Conservation (phyloP, 2,888 invertebrate species). For the Sphinx pinastri region DNA sequence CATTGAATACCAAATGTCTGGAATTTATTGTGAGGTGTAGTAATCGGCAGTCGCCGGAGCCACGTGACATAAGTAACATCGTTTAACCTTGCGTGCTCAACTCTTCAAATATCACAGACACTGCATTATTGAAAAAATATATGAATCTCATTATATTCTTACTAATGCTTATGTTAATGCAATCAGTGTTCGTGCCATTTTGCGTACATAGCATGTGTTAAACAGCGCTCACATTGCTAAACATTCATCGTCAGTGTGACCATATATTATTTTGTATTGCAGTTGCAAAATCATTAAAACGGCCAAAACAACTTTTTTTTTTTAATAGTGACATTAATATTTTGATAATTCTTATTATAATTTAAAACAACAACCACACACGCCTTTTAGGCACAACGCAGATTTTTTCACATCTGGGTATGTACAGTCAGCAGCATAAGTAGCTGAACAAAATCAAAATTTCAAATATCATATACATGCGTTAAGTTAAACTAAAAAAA, state of each 20-base stretch:
- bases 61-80: slow-evolving; percentile 14
- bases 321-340: not conserved
- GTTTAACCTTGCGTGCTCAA: slow-evolving; percentile 19
- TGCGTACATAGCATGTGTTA: slow-evolving; percentile 17
- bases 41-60: not conserved
- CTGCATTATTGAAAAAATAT: slow-evolving; percentile 18
- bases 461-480: too few relatives aligned
- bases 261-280: not conserved
- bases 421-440: too few relatives aligned
- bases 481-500: too few relatives aligned
- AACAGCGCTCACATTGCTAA: slow-evolving; percentile 13
- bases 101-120: slow-evolving; percentile 23
- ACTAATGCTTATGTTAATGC: slow-evolving; percentile 22
- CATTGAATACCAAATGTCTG: slow-evolving; percentile 18
- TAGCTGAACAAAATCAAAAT: too few relatives aligned
- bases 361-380: too few relatives aligned
- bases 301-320: not conserved
- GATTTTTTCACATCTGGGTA: too few relatives aligned
- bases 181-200: slow-evolving; percentile 13
- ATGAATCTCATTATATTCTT: slow-evolving; percentile 16
- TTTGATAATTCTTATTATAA: not conserved
- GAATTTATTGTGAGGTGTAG: slow-evolving; percentile 8
- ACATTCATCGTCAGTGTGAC: slow-evolving; percentile 12
- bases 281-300: not conserved
- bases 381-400: too few relatives aligned